Percentiles rank a stretch among this genome's conserved stretches.
These are phyloP conservation scores for Harpegnathos saltator DNA, from an alignment of 1,140 invertebrate genomes.

Conservation along the genomic window DNA sequence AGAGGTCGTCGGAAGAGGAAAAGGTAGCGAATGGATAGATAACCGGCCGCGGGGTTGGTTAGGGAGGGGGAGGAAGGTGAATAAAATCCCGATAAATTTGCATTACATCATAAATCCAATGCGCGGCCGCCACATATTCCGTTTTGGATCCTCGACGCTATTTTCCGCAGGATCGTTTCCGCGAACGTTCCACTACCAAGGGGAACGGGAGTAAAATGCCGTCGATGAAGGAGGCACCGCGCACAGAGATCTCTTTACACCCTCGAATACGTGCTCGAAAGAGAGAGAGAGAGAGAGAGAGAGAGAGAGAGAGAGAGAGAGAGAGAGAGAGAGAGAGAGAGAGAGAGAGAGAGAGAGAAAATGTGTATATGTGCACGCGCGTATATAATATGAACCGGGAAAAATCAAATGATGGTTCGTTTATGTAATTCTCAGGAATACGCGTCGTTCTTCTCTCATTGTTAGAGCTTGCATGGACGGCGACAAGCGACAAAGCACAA, in stretches of 20 bases:
- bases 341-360: no score
- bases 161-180: conserved; percentile 26
- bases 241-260: conserved; percentile 50
- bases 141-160: conserved; percentile 25
- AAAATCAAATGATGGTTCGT: conserved; percentile 37
- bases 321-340: no score
- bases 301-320: no score
- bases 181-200: conserved; percentile 25
- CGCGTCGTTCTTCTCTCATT: background rate
- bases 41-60: no score
- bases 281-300: no score
- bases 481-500: background rate
- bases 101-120: conserved; percentile 75
- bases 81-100: conserved; percentile 82
- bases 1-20: background rate
- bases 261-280: conserved; percentile 51
- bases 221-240: conserved; percentile 10
- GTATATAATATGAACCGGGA: conserved; percentile 28
- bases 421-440: conserved; percentile 34
- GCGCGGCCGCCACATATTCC: conserved; percentile 36
- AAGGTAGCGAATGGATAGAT: background rate
- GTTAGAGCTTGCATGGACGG: background rate
- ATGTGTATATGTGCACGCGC: conserved; percentile 2
- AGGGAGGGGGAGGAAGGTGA: conserved; percentile 23
- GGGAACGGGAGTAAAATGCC: conserved; percentile 19